Conservation (phyloP, 1,140 invertebrate genomes). For the Apocrypta bakeri region DNA sequence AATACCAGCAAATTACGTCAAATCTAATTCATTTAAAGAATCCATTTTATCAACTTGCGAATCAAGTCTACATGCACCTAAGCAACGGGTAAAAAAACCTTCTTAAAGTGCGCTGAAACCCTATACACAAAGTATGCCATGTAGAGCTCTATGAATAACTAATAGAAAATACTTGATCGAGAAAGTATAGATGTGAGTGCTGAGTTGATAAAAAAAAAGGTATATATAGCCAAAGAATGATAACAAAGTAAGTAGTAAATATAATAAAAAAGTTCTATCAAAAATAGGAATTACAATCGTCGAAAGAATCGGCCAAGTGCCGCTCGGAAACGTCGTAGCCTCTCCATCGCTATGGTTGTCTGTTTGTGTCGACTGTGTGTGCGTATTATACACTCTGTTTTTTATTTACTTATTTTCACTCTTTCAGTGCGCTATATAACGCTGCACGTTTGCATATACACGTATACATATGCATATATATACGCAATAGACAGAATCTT, state of each 20-base stretch:
- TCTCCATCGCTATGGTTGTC: constrained; percentile 42
- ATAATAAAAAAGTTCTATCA: constrained; percentile 28
- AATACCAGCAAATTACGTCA: neutral
- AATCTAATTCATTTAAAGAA: neutral
- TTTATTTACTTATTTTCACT: neutral
- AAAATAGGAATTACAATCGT: constrained; percentile 48
- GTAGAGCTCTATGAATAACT: neutral
- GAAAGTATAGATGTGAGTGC: neutral
- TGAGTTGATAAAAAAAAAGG: neutral
- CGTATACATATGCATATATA: neutral
- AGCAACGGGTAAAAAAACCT: neutral
- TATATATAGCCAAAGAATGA: neutral
- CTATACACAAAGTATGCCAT: neutral
- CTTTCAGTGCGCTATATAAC: constrained; percentile 15
- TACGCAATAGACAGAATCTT: neutral
- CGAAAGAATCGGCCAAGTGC: constrained; percentile 43
- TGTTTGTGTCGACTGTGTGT: no score
- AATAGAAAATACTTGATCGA: neutral
- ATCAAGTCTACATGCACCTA: neutral
- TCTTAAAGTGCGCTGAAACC: neutral
- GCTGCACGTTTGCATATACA: constrained; percentile 25
- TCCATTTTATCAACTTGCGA: neutral
- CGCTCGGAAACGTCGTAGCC: constrained; percentile 43
- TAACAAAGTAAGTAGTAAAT: constrained; percentile 11
- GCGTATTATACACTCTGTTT: no score